Evolutionary conservation across 2,888 invertebrate species (phyloP).

Genomic region (Pseudolycoriella hygida): DNA sequence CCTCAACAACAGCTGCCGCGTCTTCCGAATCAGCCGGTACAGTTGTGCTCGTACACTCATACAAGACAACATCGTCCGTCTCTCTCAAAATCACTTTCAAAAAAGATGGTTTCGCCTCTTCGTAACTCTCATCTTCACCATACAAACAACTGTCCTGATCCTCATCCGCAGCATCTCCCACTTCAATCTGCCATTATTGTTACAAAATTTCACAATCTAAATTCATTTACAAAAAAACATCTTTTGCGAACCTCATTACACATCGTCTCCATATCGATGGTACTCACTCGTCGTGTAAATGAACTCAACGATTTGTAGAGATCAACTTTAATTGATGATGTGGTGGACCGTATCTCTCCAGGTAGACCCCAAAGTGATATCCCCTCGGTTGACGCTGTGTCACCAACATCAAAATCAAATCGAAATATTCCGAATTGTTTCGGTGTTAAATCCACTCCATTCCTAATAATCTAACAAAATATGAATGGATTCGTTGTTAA

Average conservation of each 20-base stretch:
- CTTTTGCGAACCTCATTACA: too few relatives aligned
- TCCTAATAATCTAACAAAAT: conserved; percentile 13
- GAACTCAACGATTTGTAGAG: too few relatives aligned
- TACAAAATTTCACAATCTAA: neutral
- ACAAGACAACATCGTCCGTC: conserved; percentile 44
- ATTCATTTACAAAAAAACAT: too few relatives aligned
- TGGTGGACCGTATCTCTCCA: neutral
- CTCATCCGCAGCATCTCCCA: neutral
- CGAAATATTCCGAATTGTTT: conserved; percentile 24
- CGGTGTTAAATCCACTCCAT: conserved; percentile 30
- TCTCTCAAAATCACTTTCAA: conserved; percentile 46
- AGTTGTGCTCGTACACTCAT: conserved; percentile 44
- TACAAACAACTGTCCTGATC: neutral
- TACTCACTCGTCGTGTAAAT: too few relatives aligned
- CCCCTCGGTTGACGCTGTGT: conserved; percentile 5
- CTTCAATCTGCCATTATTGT: neutral
- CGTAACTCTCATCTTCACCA: neutral
- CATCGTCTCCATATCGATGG: too few relatives aligned
- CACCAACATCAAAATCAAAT: conserved; percentile 15
- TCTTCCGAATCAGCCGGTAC: conserved; percentile 40
- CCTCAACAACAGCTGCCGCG: conserved; percentile 35
- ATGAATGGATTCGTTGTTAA: neutral
- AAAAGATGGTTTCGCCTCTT: conserved; percentile 28
- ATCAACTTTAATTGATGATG: too few relatives aligned
- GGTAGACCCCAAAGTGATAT: neutral